These are phyloP conservation scores for Oeneis ivallda DNA, from an alignment of 2,888 invertebrate genomes.

Conservation along the genomic window DNA sequence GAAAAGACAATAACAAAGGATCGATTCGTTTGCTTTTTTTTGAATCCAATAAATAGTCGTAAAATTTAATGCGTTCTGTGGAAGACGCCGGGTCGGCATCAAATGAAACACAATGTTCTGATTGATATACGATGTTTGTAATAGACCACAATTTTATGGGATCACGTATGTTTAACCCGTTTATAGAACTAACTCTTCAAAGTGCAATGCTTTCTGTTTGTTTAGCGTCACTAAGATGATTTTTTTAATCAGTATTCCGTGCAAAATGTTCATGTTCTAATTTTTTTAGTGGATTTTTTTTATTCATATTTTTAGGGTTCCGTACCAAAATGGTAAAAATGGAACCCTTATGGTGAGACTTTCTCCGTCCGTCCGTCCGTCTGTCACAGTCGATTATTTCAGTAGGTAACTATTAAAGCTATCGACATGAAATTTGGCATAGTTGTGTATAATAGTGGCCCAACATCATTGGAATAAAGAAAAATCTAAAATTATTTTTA, in stretches of 20 bases:
- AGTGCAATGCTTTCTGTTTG: neutral
- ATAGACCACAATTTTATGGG: constrained; percentile 8
- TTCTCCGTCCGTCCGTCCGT: too few species aligned
- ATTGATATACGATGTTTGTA: constrained; percentile 41
- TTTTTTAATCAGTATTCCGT: neutral
- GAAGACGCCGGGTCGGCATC: constrained; percentile 31
- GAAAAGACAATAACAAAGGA: constrained; percentile 19
- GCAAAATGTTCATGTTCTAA: neutral
- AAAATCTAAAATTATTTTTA: too few species aligned
- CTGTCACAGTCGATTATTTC: too few species aligned
- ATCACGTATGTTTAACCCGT: constrained; percentile 15
- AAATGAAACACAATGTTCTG: constrained; percentile 32
- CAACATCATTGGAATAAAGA: too few species aligned
- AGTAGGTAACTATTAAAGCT: too few species aligned
- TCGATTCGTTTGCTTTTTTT: constrained; percentile 36
- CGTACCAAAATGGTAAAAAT: too few species aligned
- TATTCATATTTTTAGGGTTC: too few species aligned
- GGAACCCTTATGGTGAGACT: too few species aligned
- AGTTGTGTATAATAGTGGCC: too few species aligned
- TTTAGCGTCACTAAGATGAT: too few species aligned
- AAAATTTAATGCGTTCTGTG: constrained; percentile 38
- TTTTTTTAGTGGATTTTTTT: too few species aligned
- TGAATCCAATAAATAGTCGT: constrained; percentile 40
- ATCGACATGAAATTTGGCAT: too few species aligned
- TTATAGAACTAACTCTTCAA: constrained; percentile 1